A percentile compares a stretch with the other conserved stretches of the same genome.
These are phyloP conservation scores for Rhinichthys osculus DNA, from an alignment of 2,797 vertebrate species.

Conservation along the genomic window DNA sequence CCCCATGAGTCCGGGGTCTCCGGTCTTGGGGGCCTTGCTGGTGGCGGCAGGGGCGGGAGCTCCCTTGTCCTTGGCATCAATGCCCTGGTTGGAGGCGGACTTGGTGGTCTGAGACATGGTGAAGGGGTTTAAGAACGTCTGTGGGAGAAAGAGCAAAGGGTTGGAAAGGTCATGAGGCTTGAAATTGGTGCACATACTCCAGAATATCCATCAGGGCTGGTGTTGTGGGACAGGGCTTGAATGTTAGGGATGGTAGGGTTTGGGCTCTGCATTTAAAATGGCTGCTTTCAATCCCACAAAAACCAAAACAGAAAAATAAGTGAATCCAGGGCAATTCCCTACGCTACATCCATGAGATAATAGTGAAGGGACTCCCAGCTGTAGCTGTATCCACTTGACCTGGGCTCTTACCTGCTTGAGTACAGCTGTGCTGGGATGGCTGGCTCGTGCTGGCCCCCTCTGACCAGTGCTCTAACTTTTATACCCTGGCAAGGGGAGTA, in stretches of 20 bases:
- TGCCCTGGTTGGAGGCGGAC: slow-evolving; percentile 83
- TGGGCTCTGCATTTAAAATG: slow-evolving; percentile 16
- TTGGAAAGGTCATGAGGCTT: slow-evolving; percentile 15
- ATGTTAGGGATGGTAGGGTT: slow-evolving; percentile 25
- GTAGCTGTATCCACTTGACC: slow-evolving; percentile 34
- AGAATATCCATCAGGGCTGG: slow-evolving; percentile 11
- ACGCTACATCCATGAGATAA: slow-evolving; percentile 20
- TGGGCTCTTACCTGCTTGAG: slow-evolving; percentile 88
- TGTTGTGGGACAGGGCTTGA: not conserved
- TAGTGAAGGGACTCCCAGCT: slow-evolving; percentile 8
- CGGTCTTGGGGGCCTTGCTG: slow-evolving; percentile 82
- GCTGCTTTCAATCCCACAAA: not conserved
- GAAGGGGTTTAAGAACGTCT: slow-evolving; percentile 78
- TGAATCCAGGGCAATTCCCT: slow-evolving; percentile 7
- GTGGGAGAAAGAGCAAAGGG: slow-evolving; percentile 39
- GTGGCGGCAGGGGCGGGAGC: slow-evolving; percentile 77
- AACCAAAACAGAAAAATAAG: not conserved
- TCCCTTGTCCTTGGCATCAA: slow-evolving; percentile 87
- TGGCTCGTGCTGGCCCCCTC: slow-evolving; percentile 76
- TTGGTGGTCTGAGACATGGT: slow-evolving; percentile 90
- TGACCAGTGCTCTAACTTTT: slow-evolving; percentile 78
- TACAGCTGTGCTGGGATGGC: slow-evolving; percentile 80
- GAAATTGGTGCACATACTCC: not conserved
- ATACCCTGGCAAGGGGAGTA: slow-evolving; percentile 91
- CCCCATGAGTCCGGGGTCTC: slow-evolving; percentile 80